phyloP scores from a whole-genome alignment of 2,113 vertebrate genomes.

The Charadrius vociferus region DNA sequence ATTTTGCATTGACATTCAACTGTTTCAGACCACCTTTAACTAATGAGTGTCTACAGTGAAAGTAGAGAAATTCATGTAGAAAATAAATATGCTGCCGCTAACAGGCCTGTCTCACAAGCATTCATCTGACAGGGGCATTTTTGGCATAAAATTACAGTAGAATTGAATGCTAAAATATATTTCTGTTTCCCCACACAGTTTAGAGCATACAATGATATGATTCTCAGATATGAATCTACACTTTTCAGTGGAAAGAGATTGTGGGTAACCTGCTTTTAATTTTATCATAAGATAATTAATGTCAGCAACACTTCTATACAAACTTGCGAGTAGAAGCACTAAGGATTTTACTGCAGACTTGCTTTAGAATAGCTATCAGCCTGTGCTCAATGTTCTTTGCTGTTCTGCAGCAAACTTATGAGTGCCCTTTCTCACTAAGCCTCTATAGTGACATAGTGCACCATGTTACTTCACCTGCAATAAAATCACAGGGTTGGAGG shows the following conservation, averaged over 20 bases:
- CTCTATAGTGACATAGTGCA: background rate
- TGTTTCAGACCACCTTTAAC: background rate
- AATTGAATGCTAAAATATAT: background rate
- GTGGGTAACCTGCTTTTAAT: background rate
- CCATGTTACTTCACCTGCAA: background rate
- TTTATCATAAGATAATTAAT: background rate
- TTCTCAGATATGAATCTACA: background rate
- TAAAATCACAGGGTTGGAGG: background rate
- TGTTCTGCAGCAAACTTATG: background rate
- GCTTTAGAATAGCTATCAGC: background rate
- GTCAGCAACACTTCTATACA: background rate
- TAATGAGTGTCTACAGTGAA: background rate
- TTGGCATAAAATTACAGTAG: background rate
- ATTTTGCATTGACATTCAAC: background rate
- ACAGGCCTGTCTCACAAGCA: background rate
- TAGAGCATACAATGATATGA: background rate
- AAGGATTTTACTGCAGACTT: background rate
- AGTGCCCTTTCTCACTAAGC: background rate
- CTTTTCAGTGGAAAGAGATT: background rate
- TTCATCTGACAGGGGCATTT: background rate
- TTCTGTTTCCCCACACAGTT: background rate
- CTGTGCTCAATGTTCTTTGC: background rate
- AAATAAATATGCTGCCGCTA: background rate
- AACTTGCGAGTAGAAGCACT: background rate
- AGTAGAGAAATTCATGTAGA: background rate